Evolutionary conservation across 2,113 vertebrate genomes (phyloP).

Genomic region (Aspidoscelis tigris): DNA sequence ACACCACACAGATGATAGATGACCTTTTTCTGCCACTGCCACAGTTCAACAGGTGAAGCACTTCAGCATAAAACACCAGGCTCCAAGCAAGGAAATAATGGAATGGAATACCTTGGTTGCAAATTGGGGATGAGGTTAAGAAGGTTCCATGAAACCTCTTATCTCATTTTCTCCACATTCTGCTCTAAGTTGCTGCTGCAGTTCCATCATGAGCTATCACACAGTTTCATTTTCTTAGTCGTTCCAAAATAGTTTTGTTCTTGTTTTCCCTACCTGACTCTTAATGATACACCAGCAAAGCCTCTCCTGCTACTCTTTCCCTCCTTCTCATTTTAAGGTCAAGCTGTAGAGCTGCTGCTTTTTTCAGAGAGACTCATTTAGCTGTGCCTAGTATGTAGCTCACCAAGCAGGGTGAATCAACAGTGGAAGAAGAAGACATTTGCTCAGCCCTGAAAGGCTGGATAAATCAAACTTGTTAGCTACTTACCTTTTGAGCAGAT

Average conservation of each 20-base stretch:
- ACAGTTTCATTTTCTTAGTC: background rate
- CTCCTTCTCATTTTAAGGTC: background rate
- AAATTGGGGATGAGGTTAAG: too few species aligned
- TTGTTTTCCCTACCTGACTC: too few species aligned
- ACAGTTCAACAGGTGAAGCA: background rate
- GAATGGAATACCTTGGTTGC: too few species aligned
- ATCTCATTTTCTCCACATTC: too few species aligned
- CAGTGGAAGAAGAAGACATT: background rate
- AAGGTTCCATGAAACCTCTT: too few species aligned
- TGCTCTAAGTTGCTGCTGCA: too few species aligned
- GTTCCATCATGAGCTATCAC: too few species aligned
- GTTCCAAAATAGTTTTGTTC: background rate
- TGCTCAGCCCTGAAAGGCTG: background rate
- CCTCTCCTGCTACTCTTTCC: background rate
- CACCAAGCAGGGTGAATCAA: background rate
- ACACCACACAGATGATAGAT: background rate
- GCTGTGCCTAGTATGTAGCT: background rate
- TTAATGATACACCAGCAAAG: background rate
- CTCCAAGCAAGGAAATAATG: background rate
- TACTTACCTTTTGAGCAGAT: slow-evolving; percentile 46
- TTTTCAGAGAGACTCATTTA: background rate
- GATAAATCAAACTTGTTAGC: fast-evolving
- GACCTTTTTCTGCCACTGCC: background rate
- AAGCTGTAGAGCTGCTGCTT: background rate
- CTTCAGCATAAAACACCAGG: background rate